These are phyloP conservation scores for Neria commutata DNA, from an alignment of 2,888 invertebrate genomes.

Conservation along the genomic window DNA sequence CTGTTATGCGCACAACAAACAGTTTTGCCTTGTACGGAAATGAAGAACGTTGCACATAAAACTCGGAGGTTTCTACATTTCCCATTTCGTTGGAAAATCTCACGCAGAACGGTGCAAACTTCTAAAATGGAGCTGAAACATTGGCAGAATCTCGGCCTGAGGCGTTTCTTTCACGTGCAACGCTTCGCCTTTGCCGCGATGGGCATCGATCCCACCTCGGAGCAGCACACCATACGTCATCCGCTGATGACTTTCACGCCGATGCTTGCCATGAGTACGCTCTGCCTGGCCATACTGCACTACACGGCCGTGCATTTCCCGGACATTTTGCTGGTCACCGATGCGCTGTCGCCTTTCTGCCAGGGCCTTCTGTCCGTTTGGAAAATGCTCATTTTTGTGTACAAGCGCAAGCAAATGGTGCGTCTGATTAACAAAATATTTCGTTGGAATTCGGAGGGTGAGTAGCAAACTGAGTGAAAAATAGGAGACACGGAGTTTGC, in stretches of 20 bases:
- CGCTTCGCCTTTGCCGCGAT: constrained; percentile 25
- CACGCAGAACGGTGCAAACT: too few relatives aligned
- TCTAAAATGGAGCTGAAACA: too few relatives aligned
- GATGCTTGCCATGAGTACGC: constrained; percentile 11
- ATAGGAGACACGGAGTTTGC: neutral
- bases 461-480: too few relatives aligned
- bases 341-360: constrained; percentile 22
- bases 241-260: constrained; percentile 25
- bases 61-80: too few relatives aligned
- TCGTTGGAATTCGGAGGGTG: too few relatives aligned
- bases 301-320: constrained; percentile 19
- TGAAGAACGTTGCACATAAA: too few relatives aligned
- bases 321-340: constrained; percentile 26
- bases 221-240: constrained; percentile 14
- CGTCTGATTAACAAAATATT: too few relatives aligned
- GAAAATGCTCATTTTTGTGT: constrained; percentile 27
- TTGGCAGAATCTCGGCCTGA: neutral
- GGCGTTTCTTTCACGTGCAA: constrained; percentile 31
- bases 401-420: constrained; percentile 23
- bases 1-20: too few relatives aligned
- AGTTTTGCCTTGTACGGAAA: too few relatives aligned
- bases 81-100: too few relatives aligned
- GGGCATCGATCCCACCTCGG: constrained; percentile 22
- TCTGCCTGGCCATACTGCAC: constrained; percentile 28
- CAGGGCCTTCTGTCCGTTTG: constrained; percentile 27